Evolutionary conservation across 2,888 invertebrate species (phyloP).

Genomic region (Rotaria magnacalcarata): DNA sequence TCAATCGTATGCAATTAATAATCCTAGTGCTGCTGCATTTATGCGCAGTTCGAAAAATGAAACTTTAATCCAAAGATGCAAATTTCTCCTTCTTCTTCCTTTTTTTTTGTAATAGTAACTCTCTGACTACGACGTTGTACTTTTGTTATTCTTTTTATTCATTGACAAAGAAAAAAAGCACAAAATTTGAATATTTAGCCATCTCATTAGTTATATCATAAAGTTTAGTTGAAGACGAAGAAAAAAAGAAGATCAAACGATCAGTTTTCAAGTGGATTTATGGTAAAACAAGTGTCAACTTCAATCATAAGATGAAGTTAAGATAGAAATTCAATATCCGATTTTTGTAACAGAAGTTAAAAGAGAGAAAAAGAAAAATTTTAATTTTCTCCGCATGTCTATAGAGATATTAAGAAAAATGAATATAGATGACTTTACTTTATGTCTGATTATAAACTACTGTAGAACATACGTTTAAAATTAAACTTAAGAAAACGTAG

Average conservation of each 20-base stretch:
- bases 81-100: too few species aligned
- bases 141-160: conserved; percentile 13
- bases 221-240: background rate
- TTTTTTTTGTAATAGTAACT: conserved; percentile 17
- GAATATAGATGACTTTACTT: background rate
- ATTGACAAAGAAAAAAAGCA: background rate
- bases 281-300: conserved; percentile 29
- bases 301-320: conserved; percentile 19
- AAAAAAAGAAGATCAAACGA: conserved; percentile 16
- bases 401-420: too few species aligned
- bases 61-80: background rate
- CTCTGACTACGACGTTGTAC: background rate
- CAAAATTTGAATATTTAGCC: background rate
- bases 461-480: conserved; percentile 6
- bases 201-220: conserved; percentile 21
- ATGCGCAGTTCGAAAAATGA: background rate
- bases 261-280: conserved; percentile 11
- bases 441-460: conserved; percentile 4
- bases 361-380: too few species aligned
- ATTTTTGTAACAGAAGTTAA: conserved; percentile 4
- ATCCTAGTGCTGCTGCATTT: background rate
- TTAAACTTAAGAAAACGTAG: background rate
- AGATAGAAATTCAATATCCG: conserved; percentile 22
- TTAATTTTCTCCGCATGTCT: too few species aligned
- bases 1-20: background rate